Percentiles rank a stretch among this genome's conserved stretches.
phyloP scores from a whole-genome alignment of 1,140 invertebrate genomes.

The Aphelinus certus region DNA sequence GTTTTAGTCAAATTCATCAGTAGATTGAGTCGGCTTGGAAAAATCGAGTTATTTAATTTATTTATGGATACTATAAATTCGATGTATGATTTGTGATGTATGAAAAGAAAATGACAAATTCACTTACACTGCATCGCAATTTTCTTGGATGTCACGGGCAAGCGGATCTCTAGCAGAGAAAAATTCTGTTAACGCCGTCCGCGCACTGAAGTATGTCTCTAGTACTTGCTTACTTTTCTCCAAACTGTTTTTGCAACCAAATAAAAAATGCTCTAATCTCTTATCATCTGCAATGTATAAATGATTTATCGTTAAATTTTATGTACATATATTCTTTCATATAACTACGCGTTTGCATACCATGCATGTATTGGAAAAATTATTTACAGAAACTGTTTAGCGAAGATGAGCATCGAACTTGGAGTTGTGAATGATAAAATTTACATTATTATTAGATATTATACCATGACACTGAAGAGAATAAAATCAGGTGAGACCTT shows the following conservation, averaged over 20 bases:
- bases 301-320: no score
- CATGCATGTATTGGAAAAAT: no score
- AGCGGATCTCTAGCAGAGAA: constrained; percentile 62
- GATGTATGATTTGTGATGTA: constrained; percentile 3
- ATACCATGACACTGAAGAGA: no score
- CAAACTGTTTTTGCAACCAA: constrained; percentile 67
- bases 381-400: no score
- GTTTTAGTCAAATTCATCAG: no score
- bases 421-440: no score
- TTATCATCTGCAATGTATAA: constrained; percentile 57
- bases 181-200: constrained; percentile 64
- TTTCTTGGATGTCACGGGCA: constrained; percentile 57
- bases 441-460: no score
- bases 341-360: no score
- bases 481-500: no score
- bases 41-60: constrained; percentile 9
- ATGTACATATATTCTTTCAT: no score
- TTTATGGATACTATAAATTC: neutral
- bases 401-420: no score
- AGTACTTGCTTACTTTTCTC: constrained; percentile 66
- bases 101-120: constrained; percentile 19
- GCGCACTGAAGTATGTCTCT: constrained; percentile 63
- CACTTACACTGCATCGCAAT: constrained; percentile 55
- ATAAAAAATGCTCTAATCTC: constrained; percentile 64
- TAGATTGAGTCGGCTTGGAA: neutral